A percentile compares a stretch with the other conserved stretches of the same genome.
Evolutionary conservation across 1,140 invertebrate species (phyloP).

Genomic region (Drosophila malerkotliana): DNA sequence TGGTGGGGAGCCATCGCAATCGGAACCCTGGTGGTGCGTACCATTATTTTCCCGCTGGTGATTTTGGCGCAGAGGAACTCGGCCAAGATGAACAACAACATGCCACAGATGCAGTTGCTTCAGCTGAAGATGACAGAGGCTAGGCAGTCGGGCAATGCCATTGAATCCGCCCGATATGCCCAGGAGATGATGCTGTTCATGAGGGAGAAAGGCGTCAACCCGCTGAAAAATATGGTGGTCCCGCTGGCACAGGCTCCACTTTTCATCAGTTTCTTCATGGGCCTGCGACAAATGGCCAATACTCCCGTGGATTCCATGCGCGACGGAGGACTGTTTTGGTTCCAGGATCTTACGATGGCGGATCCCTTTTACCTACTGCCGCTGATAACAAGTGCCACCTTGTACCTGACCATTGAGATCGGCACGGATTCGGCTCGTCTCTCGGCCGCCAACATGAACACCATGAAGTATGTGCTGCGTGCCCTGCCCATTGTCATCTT

Average conservation of each 20-base stretch:
- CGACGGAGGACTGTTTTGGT: constrained; percentile 96
- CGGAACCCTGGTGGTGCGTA: constrained; percentile 90
- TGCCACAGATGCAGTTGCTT: constrained; percentile 91
- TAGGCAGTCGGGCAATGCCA: constrained; percentile 90
- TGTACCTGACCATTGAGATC: constrained; percentile 92
- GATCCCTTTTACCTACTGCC: constrained; percentile 97
- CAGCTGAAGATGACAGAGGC: constrained; percentile 94
- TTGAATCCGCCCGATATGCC: constrained; percentile 89
- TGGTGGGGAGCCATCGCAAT: constrained; percentile 95
- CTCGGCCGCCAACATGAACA: constrained; percentile 86
- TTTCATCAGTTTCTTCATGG: constrained; percentile 96
- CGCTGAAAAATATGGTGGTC: constrained; percentile 91
- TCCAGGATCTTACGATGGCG: constrained; percentile 93
- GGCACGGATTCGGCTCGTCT: constrained; percentile 91
- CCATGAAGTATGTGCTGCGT: constrained; percentile 90
- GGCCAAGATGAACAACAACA: constrained; percentile 90
- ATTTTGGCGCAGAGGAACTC: constrained; percentile 91
- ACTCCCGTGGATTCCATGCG: constrained; percentile 94
- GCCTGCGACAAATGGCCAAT: constrained; percentile 92
- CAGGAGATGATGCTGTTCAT: constrained; percentile 92
- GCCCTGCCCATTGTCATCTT: constrained; percentile 92
- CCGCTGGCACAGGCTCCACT: constrained; percentile 94
- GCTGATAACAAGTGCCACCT: constrained; percentile 91
- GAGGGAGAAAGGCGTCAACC: constrained; percentile 92
- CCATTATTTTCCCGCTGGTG: constrained; percentile 92